Evolutionary conservation across 2,888 invertebrate species (phyloP).

Genomic region (Diplazon laetatorius): DNA sequence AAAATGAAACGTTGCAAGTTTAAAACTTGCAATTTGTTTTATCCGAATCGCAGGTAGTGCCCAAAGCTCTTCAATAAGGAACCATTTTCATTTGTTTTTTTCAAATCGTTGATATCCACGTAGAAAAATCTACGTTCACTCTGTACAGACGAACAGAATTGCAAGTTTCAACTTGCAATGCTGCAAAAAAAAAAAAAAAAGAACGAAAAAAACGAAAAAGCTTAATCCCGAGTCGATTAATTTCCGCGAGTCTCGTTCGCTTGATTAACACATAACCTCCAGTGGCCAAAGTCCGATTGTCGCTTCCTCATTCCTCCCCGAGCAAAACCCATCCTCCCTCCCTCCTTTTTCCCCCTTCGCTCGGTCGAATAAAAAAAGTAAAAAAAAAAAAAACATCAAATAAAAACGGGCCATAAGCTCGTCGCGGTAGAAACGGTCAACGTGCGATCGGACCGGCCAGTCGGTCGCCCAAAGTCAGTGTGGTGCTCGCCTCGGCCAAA

Average conservation of each 20-base stretch:
- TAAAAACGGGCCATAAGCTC: slow-evolving; percentile 1
- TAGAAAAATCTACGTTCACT: too few relatives aligned
- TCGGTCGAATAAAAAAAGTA: neutral
- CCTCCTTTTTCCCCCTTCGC: too few relatives aligned
- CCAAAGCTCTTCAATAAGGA: too few relatives aligned
- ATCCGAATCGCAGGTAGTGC: too few relatives aligned
- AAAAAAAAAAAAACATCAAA: neutral
- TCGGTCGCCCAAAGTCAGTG: neutral
- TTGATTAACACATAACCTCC: slow-evolving; percentile 46
- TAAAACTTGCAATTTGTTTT: too few relatives aligned
- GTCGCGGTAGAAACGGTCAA: slow-evolving; percentile 24
- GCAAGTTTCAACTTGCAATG: too few relatives aligned
- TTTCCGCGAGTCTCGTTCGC: slow-evolving; percentile 32
- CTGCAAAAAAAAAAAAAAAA: too few relatives aligned
- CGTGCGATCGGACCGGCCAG: slow-evolving; percentile 2
- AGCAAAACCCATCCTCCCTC: slow-evolving; percentile 18
- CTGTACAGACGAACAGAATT: too few relatives aligned
- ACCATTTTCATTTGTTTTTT: too few relatives aligned
- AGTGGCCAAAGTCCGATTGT: slow-evolving; percentile 31
- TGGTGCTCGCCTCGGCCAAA: too few relatives aligned
- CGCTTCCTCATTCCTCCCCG: slow-evolving; percentile 53
- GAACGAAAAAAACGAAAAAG: slow-evolving; percentile 1
- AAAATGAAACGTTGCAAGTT: too few relatives aligned
- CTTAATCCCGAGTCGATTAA: slow-evolving; percentile 33
- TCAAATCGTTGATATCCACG: too few relatives aligned